A percentile compares a stretch with the other conserved stretches of the same genome.
Conservation (phyloP, 2,113 vertebrate species). For the Junco hyemalis region DNA sequence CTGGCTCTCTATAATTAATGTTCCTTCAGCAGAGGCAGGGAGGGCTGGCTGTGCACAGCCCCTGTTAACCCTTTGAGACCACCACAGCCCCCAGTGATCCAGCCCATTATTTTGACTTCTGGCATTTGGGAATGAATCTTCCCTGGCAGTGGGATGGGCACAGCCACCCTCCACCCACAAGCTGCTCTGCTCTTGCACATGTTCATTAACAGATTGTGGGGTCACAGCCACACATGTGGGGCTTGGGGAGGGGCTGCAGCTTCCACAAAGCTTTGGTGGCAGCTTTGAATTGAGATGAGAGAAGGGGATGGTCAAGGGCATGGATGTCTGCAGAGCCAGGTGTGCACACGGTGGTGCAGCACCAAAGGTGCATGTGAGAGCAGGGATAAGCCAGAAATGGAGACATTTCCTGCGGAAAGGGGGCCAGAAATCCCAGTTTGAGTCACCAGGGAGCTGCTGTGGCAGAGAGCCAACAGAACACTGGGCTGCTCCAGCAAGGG, state of each 20-base stretch:
- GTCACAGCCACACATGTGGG: not conserved
- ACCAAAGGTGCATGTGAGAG: not conserved
- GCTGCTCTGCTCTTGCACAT: not conserved
- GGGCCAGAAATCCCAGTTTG: fast-evolving
- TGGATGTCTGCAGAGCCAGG: not conserved
- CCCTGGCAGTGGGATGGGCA: not conserved
- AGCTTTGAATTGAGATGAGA: not conserved
- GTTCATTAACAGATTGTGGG: not conserved
- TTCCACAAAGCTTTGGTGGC: not conserved
- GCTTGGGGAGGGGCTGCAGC: not conserved
- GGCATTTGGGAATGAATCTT: not conserved
- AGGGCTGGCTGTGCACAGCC: not conserved
- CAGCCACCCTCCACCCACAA: not conserved
- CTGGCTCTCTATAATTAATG: conserved; percentile 64
- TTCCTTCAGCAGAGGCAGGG: conserved; percentile 8
- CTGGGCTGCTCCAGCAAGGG: not conserved
- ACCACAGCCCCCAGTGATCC: fast-evolving
- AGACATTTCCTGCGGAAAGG: not conserved
- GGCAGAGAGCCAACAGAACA: not conserved
- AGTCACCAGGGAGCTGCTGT: not conserved
- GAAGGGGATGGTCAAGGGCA: not conserved
- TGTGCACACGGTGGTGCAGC: fast-evolving
- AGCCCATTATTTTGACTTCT: not conserved
- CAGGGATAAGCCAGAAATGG: not conserved
- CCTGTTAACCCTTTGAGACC: conserved; percentile 39